A percentile compares a stretch with the other conserved stretches of the same genome.
phyloP scores from a whole-genome alignment of 1,140 invertebrate genomes.

The Monochamus saltuarius region DNA sequence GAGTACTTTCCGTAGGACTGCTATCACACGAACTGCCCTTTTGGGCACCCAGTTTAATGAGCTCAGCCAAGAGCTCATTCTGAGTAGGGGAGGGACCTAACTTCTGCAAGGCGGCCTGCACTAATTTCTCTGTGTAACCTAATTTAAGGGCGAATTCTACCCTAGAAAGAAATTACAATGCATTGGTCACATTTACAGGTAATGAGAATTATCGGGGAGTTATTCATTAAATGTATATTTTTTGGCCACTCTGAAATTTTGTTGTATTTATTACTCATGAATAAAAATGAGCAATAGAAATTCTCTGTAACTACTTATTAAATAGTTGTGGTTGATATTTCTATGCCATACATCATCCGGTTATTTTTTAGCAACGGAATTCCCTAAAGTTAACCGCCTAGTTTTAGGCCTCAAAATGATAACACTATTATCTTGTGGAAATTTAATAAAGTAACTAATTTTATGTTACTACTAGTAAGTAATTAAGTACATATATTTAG shows the following conservation, averaged over 20 bases:
- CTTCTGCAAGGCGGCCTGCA: conserved; percentile 80
- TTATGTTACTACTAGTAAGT: no score
- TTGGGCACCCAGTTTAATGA: conserved; percentile 73
- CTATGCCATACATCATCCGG: no score
- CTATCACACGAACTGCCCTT: conserved; percentile 43
- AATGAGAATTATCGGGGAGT: no score
- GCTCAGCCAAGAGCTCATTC: conserved; percentile 82
- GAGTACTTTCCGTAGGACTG: conserved; percentile 43
- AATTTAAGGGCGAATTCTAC: conserved; percentile 85
- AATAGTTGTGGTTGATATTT: no score
- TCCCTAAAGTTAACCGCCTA: not conserved
- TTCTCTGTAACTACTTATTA: not conserved
- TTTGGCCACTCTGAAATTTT: no score
- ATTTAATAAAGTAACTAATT: no score
- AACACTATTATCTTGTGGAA: no score
- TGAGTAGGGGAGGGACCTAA: conserved; percentile 79
- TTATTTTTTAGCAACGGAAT: no score
- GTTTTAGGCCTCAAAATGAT: no score
- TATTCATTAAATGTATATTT: no score
- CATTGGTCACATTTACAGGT: no score
- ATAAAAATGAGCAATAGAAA: not conserved
- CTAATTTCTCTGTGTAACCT: conserved; percentile 85
- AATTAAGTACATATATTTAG: no score
- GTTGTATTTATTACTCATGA: not conserved
- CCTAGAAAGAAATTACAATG: conserved; percentile 32